Percentiles rank a stretch among this genome's conserved stretches.
phyloP scores from a whole-genome alignment of 2,113 vertebrate genomes.

The Leptosomus discolor region DNA sequence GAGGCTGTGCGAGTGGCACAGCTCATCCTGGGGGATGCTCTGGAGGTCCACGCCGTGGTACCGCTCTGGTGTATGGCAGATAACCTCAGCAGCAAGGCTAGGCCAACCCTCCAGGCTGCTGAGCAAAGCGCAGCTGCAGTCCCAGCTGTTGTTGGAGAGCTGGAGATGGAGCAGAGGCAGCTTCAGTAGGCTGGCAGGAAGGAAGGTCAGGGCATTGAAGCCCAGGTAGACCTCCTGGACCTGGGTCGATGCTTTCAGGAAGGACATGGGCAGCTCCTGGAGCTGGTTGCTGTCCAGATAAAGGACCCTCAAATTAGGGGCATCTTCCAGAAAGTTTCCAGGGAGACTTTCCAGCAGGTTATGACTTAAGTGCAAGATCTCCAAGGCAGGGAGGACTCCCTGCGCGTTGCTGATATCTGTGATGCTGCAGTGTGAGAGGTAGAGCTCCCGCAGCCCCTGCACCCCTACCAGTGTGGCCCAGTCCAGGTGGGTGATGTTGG shows the following conservation, averaged over 20 bases:
- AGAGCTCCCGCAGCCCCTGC: conserved; percentile 71
- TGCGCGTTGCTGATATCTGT: conserved; percentile 8
- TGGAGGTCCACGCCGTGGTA: conserved; percentile 49
- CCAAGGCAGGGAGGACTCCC: conserved; percentile 40
- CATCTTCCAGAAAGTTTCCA: conserved; percentile 73
- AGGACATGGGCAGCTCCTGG: conserved; percentile 72
- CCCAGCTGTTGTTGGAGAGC: conserved; percentile 81
- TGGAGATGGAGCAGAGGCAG: conserved; percentile 71
- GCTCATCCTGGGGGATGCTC: conserved; percentile 59
- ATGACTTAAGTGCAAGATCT: conserved; percentile 75
- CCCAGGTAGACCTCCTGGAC: conserved; percentile 76
- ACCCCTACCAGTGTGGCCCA: conserved; percentile 74
- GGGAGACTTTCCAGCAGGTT: conserved; percentile 78
- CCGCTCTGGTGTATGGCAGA: conserved; percentile 70
- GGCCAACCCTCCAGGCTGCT: conserved; percentile 56
- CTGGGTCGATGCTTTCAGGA: conserved; percentile 73
- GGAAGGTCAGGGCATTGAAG: conserved; percentile 72
- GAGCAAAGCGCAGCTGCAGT: conserved; percentile 80
- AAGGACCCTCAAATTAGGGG: conserved; percentile 73
- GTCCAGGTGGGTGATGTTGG: conserved; percentile 69
- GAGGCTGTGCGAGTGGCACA: conserved; percentile 74
- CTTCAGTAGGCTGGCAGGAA: conserved; percentile 71
- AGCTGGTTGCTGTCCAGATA: conserved; percentile 80
- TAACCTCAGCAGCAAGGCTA: background rate
- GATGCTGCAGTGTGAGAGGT: conserved; percentile 82